Percentiles rank a stretch among this genome's conserved stretches.
These are phyloP conservation scores for Rhingia campestris DNA, from an alignment of 2,888 invertebrate genomes.

Conservation along the genomic window DNA sequence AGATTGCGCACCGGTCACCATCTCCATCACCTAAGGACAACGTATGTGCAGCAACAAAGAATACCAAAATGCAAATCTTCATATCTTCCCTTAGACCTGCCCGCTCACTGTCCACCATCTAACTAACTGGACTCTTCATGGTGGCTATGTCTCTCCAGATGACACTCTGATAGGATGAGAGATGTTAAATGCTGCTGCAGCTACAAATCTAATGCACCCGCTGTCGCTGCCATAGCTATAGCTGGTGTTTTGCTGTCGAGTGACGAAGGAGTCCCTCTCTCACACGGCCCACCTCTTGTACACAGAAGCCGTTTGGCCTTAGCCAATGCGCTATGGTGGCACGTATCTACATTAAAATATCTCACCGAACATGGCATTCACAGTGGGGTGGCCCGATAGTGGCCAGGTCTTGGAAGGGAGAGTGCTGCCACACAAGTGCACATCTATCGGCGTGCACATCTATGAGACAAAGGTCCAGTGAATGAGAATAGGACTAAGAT, in stretches of 20 bases:
- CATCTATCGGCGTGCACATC: conserved; percentile 57
- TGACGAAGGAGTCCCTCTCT: conserved; percentile 15
- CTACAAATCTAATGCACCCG: conserved; percentile 73
- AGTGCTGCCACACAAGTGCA: conserved; percentile 52
- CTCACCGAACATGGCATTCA: conserved; percentile 68
- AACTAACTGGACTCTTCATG: conserved; percentile 33
- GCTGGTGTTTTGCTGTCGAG: conserved; percentile 1
- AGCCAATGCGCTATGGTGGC: conserved; percentile 39
- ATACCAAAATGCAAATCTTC: conserved; percentile 39
- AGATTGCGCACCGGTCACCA: conserved; percentile 7
- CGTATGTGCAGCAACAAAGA: background rate
- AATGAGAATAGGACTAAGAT: conserved; percentile 31
- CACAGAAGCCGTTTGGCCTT: conserved; percentile 66
- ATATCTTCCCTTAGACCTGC: background rate
- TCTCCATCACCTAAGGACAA: conserved; percentile 15
- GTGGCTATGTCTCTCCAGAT: conserved; percentile 67
- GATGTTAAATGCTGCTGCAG: conserved; percentile 70
- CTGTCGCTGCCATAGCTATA: conserved; percentile 26
- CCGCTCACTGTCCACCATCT: background rate
- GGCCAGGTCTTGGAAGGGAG: conserved; percentile 6
- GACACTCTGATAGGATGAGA: conserved; percentile 69
- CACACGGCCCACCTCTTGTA: conserved; percentile 32
- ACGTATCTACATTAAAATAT: conserved; percentile 73
- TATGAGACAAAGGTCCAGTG: conserved; percentile 60
- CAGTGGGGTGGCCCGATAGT: conserved; percentile 44